Percentiles rank a stretch among this genome's conserved stretches.
These are phyloP conservation scores for Danionella cerebrum DNA, from an alignment of 2,113 vertebrate genomes.

Conservation along the genomic window DNA sequence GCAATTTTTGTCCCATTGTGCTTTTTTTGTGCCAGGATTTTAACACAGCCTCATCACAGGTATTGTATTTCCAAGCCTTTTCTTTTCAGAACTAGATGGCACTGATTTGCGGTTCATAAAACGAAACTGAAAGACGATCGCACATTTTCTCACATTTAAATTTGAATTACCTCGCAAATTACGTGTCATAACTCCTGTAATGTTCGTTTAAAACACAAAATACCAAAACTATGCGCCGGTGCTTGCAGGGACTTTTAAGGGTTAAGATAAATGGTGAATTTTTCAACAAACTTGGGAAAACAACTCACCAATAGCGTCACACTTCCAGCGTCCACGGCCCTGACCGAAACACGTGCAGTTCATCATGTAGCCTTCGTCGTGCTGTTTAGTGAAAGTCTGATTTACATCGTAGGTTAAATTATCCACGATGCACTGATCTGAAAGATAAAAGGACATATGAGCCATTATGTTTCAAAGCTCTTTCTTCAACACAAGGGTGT, in stretches of 20 bases:
- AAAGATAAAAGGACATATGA: neutral
- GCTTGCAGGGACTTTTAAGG: neutral
- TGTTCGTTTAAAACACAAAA: too few relatives aligned
- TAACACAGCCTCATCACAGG: too few relatives aligned
- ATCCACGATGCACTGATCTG: constrained; percentile 93
- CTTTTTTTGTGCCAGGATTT: too few relatives aligned
- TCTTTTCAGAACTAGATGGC: too few relatives aligned
- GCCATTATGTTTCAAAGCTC: neutral
- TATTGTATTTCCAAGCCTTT: too few relatives aligned
- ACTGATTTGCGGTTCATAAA: too few relatives aligned
- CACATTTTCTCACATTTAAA: too few relatives aligned
- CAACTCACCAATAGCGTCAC: constrained; percentile 86
- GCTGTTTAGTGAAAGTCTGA: constrained; percentile 88
- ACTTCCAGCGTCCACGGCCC: constrained; percentile 92
- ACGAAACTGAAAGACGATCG: too few relatives aligned
- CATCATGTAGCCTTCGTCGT: constrained; percentile 89
- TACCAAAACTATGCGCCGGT: too few relatives aligned
- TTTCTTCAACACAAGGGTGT: neutral
- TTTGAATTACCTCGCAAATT: too few relatives aligned
- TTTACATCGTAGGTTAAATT: constrained; percentile 86
- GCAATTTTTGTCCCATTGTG: too few relatives aligned
- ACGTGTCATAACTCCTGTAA: too few relatives aligned
- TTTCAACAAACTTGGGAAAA: neutral
- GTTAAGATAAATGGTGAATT: neutral
- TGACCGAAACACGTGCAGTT: constrained; percentile 96